Evolutionary conservation across 92 coral and sea anemone genomes (phyloP).

Genomic region (Phenganax marumi): DNA sequence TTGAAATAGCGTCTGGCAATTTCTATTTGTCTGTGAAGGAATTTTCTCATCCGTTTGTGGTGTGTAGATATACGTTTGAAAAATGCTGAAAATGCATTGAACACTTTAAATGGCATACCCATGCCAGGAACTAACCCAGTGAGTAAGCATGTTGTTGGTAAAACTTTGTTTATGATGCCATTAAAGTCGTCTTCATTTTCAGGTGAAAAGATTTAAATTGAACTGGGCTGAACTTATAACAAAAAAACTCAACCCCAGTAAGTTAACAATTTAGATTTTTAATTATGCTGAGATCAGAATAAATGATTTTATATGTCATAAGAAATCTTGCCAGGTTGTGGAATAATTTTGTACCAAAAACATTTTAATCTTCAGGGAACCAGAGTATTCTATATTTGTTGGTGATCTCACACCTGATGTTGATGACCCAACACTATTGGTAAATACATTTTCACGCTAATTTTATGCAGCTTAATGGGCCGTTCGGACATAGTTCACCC

Average conservation of each 20-base stretch:
- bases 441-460: conserved; percentile 15
- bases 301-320: no score
- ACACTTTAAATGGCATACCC: conserved; percentile 82
- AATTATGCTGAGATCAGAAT: no score
- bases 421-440: conserved; percentile 72
- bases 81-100: conserved; percentile 76
- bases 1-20: no score
- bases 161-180: not conserved
- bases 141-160: conserved; percentile 37
- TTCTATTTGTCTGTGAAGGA: no score
- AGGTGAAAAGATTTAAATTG: conserved; percentile 87
- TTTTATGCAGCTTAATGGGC: not conserved
- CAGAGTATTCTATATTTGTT: conserved; percentile 92
- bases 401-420: conserved; percentile 97
- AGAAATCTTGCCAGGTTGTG: not conserved
- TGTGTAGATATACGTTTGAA: not conserved
- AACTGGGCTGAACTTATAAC: conserved; percentile 94
- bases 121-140: conserved; percentile 93
- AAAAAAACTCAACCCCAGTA: conserved; percentile 73
- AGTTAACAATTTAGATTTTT: conserved; percentile 27
- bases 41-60: no score
- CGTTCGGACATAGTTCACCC: no score
- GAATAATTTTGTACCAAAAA: not conserved
- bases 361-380: conserved; percentile 60
- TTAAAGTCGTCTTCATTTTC: not conserved